Evolutionary conservation across 2,797 vertebrate species (phyloP).

Genomic region (Chloroceryle inda): DNA sequence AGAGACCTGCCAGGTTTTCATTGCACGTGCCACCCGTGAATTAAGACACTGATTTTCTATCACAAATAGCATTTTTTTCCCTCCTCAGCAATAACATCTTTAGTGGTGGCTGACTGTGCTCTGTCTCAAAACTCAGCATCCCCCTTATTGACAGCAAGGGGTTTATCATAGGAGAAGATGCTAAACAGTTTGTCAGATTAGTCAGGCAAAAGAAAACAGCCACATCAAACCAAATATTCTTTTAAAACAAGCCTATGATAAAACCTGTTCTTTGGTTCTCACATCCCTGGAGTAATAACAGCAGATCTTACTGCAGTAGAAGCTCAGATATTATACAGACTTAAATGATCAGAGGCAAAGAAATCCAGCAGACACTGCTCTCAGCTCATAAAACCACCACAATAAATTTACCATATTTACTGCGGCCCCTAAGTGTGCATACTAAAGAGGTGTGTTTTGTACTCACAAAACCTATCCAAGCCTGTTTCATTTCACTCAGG

Average conservation of each 20-base stretch:
- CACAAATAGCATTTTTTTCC: background rate
- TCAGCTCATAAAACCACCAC: background rate
- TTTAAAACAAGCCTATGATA: background rate
- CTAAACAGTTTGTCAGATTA: background rate
- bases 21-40: background rate
- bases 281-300: background rate
- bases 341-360: slow-evolving; percentile 13
- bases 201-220: background rate
- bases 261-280: background rate
- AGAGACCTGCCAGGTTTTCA: background rate
- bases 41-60: background rate
- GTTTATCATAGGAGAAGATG: background rate
- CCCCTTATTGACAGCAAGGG: background rate
- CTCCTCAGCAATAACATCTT: background rate
- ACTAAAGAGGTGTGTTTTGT: background rate
- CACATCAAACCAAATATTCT: background rate
- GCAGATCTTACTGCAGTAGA: background rate
- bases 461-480: background rate
- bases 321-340: background rate
- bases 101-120: background rate
- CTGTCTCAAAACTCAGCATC: background rate
- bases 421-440: background rate
- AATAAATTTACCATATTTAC: background rate
- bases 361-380: background rate
- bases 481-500: background rate